Evolutionary conservation across 1,140 invertebrate genomes (phyloP).

Genomic region (Philopotamus ludificatus): DNA sequence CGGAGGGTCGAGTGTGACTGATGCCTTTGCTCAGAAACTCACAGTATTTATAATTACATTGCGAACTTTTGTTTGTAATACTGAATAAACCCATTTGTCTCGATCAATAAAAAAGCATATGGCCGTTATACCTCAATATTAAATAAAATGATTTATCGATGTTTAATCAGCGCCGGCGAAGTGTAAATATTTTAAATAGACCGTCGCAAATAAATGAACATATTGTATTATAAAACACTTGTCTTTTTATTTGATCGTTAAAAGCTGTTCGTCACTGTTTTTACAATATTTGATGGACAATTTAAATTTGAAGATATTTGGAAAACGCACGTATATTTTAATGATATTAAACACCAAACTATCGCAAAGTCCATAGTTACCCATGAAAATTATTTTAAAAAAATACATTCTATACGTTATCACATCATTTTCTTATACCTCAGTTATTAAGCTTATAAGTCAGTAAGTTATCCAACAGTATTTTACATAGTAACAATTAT

Average conservation of each 20-base stretch:
- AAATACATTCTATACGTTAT: too few species aligned
- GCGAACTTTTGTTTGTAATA: constrained; percentile 13
- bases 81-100: constrained; percentile 28
- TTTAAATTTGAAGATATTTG: too few species aligned
- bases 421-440: too few species aligned
- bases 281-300: too few species aligned
- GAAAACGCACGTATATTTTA: too few species aligned
- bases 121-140: constrained; percentile 17
- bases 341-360: too few species aligned
- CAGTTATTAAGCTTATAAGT: too few species aligned
- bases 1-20: constrained; percentile 39
- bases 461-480: too few species aligned
- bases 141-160: constrained; percentile 38
- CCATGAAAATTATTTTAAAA: too few species aligned
- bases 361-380: too few species aligned
- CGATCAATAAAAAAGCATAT: constrained; percentile 31
- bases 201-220: background rate
- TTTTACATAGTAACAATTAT: too few species aligned
- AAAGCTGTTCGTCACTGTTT: too few species aligned
- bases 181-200: constrained; percentile 22
- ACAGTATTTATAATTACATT: constrained; percentile 32
- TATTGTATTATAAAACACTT: constrained; percentile 14
- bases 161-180: constrained; percentile 20
- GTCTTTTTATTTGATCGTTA: constrained; percentile 6
- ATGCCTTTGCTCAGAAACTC: constrained; percentile 10